Base-by-base conservation (phyloP, 1,140 invertebrate genomes). In the Dufourea novaeangliae region DNA sequence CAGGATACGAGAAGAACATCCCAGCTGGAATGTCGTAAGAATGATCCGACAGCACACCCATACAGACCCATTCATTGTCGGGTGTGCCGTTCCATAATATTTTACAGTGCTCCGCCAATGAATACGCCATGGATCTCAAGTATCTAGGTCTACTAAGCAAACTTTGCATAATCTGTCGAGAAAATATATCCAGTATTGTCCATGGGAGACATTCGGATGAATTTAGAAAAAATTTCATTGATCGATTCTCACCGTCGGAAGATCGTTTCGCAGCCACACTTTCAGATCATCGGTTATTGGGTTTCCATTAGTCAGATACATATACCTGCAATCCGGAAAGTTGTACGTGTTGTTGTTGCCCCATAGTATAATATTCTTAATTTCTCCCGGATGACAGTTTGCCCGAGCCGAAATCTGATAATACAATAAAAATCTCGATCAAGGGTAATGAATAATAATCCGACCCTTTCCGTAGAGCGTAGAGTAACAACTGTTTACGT, bases 321-420 rank as follows among this genome's bases (percentile, higher is more conserved):
- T 39, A 34, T 77, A 83, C 37, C 67, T 78, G 14, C 71, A 83
- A 64, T 83, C 73, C 0, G 83, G 75, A 39, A 79, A 77, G 17
- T n/a, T 34, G 20, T 25, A 11, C 1, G 14, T 44, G 0, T 76
- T 73, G 54, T 83, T 78, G 0, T 59, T 50, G 6, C 83, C 85
- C 80, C 80, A 86, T 12, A 83, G 62, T 46, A 86, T 85, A 22
- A 86, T 61, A 52, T 84, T 85, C 20, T 70, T 83, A 2, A 86
- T 29, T 20, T 86, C 74, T 20, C 32, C 44, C 6, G 71, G 52
- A 1, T 54, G 66, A 54, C 78, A 68, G 2, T 66, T 22, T 10
- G 20, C 20, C 63, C 17, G 73, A 6, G 44, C 50, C 4, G 83
- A 67, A 22, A 86, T 83, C 85, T 86, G 32, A 41, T n/a, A 74